Evolutionary conservation across 1,140 invertebrate species (phyloP).

Genomic region (Listronotus oregonensis): DNA sequence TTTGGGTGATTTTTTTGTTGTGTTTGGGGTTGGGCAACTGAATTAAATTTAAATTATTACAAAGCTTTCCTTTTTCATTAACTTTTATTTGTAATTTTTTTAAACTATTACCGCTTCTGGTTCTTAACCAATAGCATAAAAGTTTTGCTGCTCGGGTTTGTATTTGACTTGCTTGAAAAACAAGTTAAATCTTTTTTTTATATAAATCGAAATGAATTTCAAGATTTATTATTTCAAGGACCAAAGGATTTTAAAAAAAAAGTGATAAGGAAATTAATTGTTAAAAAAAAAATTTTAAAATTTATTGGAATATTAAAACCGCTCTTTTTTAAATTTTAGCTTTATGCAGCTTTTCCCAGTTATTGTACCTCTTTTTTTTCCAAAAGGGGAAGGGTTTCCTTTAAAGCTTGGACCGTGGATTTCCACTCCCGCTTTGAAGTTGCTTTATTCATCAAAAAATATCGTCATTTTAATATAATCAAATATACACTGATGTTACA

Average conservation of each 20-base stretch:
- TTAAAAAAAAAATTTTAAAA: neutral
- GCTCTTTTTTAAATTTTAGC: neutral
- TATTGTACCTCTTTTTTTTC: conserved; percentile 10
- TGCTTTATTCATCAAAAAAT: conserved; percentile 23
- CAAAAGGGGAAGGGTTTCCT: conserved; percentile 7
- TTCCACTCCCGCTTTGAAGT: neutral
- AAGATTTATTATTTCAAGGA: neutral
- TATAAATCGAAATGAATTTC: conserved; percentile 2
- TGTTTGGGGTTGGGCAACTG: conserved; percentile 1
- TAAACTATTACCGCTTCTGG: conserved; percentile 6
- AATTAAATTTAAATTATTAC: neutral
- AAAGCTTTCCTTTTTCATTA: neutral
- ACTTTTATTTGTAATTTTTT: conserved; percentile 5
- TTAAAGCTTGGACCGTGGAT: conserved; percentile 22
- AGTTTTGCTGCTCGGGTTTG: conserved; percentile 5
- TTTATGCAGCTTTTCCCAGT: neutral
- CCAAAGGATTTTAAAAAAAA: conserved; percentile 1
- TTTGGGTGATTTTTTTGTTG: conserved; percentile 5
- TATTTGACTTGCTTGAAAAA: neutral
- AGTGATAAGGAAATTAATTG: neutral
- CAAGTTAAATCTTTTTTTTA: conserved; percentile 14
- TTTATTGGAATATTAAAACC: conserved; percentile 1
- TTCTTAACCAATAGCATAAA: neutral
- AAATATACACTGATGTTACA: conserved; percentile 13
- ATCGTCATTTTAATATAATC: conserved; percentile 8